Conservation (phyloP, 1,140 invertebrate species). For the Galendromus occidentalis region DNA sequence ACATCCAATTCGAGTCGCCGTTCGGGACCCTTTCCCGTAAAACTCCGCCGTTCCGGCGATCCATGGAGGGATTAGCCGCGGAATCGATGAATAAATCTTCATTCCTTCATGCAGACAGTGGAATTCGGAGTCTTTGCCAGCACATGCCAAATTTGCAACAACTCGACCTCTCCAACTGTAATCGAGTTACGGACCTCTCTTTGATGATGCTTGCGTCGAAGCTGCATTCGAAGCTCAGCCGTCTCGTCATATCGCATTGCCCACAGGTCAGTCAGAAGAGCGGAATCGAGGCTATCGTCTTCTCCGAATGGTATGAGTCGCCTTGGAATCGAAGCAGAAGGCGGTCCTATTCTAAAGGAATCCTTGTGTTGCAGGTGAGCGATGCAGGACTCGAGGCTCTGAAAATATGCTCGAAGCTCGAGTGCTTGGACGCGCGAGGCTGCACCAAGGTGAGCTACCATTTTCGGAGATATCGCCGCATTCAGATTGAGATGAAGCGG, state of each 20-base stretch:
- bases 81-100: no score
- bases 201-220: slow-evolving; percentile 56
- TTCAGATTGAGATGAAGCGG: no score
- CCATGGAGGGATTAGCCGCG: no score
- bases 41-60: no score
- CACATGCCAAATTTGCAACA: slow-evolving; percentile 46
- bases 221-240: slow-evolving; percentile 32
- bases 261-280: slow-evolving; percentile 28
- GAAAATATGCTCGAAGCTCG: slow-evolving; percentile 22
- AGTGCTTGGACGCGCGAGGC: slow-evolving; percentile 14
- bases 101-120: neutral
- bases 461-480: no score
- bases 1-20: no score
- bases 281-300: no score
- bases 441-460: slow-evolving; percentile 12
- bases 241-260: slow-evolving; percentile 55
- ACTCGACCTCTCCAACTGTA: slow-evolving; percentile 60
- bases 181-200: slow-evolving; percentile 47
- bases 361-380: slow-evolving; percentile 33
- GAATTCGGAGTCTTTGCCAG: slow-evolving; percentile 27
- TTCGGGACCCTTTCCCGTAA: no score
- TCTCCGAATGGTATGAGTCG: no score
- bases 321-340: no score
- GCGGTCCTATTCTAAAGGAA: no score
- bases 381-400: slow-evolving; percentile 59